A percentile compares a stretch with the other conserved stretches of the same genome.
These are phyloP conservation scores for Sinosuthora webbiana DNA, from an alignment of 2,113 vertebrate genomes.

Conservation along the genomic window DNA sequence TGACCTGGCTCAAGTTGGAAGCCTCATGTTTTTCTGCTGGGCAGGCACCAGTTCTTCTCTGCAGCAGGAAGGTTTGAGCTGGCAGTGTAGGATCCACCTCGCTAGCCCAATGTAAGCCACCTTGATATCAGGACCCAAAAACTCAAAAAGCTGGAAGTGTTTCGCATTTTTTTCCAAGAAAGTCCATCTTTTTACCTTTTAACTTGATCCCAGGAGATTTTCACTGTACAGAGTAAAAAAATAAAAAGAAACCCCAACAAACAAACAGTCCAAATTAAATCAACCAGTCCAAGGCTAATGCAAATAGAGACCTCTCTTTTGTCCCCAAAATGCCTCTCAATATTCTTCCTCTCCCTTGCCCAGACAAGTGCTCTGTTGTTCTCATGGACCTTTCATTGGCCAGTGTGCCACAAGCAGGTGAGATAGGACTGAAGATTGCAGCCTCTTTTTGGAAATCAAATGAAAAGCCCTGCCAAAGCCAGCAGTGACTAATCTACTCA, in stretches of 20 bases:
- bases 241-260: not conserved
- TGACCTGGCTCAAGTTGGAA: not conserved
- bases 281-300: not conserved
- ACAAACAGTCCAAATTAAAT: not conserved
- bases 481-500: slow-evolving; percentile 14
- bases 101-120: not conserved
- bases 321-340: not conserved
- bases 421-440: not conserved
- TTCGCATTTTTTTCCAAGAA: not conserved
- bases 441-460: not conserved
- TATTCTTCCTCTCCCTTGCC: not conserved
- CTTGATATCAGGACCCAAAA: not conserved
- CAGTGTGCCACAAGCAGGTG: not conserved
- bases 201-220: not conserved
- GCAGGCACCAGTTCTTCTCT: not conserved
- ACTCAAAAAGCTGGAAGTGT: not conserved
- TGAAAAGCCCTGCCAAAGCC: not conserved
- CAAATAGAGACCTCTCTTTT: not conserved
- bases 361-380: not conserved
- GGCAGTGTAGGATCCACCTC: not conserved
- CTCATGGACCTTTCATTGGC: not conserved
- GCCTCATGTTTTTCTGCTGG: accelerated
- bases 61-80: not conserved
- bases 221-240: not conserved
- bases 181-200: not conserved